Conservation (phyloP, 2,113 vertebrate species). For the Semicossyphus pulcher region DNA sequence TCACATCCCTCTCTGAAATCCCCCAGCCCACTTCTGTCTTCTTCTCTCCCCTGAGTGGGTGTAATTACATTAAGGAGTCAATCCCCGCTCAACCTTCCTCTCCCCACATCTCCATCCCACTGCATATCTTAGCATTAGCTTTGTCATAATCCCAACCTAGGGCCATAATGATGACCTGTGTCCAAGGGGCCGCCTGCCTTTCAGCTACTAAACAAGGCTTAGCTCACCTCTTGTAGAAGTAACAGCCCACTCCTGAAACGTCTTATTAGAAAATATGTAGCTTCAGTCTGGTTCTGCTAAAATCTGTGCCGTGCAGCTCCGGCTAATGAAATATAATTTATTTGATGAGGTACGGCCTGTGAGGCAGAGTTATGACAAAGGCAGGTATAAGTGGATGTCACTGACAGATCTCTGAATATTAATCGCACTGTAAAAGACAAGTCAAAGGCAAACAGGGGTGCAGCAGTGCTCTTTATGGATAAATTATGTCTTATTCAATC, state of each 20-base stretch:
- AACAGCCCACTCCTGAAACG: not conserved
- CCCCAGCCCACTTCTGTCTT: constrained; percentile 71
- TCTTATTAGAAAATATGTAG: constrained; percentile 32
- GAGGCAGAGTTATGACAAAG: constrained; percentile 36
- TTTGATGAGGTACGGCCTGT: not conserved
- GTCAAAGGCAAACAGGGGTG: constrained; percentile 62
- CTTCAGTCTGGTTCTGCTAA: constrained; percentile 16
- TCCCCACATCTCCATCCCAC: constrained; percentile 73
- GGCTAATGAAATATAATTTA: not conserved
- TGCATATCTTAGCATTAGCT: constrained; percentile 77
- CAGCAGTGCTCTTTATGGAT: constrained; percentile 34
- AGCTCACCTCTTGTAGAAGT: constrained; percentile 2
- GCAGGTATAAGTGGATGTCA: constrained; percentile 34
- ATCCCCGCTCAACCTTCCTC: constrained; percentile 63
- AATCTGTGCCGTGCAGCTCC: not conserved
- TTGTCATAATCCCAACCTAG: constrained; percentile 76
- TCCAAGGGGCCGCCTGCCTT: constrained; percentile 10
- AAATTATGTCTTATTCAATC: constrained; percentile 61
- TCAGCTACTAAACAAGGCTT: constrained; percentile 29
- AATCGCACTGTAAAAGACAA: constrained; percentile 57
- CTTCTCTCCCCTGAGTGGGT: constrained; percentile 69
- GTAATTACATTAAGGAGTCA: constrained; percentile 86
- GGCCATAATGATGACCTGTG: constrained; percentile 73
- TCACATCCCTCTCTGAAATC: constrained; percentile 76
- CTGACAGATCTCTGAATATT: constrained; percentile 23